Conservation (phyloP, 2,797 vertebrate species). For the Choloepus didactylus region DNA sequence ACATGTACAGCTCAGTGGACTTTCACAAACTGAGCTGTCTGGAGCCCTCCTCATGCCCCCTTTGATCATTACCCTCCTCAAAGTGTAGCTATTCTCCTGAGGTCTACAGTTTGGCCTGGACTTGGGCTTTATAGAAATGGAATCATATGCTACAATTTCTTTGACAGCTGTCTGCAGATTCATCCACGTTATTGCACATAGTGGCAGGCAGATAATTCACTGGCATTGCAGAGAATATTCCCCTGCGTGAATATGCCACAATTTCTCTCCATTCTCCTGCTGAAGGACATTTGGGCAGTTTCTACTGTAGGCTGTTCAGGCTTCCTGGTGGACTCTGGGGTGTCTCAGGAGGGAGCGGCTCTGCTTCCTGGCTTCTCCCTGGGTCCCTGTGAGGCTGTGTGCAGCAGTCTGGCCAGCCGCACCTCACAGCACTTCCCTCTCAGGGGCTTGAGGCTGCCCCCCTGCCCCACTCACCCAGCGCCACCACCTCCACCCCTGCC, state of each 20-base stretch:
- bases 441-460: background rate
- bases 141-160: background rate
- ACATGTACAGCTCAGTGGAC: background rate
- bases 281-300: background rate
- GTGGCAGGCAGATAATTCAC: background rate
- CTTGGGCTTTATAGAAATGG: background rate
- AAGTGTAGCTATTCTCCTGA: background rate
- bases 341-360: background rate
- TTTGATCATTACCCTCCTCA: background rate
- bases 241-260: too few species aligned
- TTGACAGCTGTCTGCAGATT: background rate
- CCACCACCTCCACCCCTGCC: too few species aligned
- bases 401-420: background rate
- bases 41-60: background rate
- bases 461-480: too few species aligned
- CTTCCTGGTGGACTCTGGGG: fast-evolving
- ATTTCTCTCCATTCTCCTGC: background rate
- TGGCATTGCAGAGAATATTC: background rate
- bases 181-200: background rate
- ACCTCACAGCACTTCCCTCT: background rate
- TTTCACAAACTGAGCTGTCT: background rate
- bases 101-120: background rate
- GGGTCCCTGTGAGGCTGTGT: background rate
- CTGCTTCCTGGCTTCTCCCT: background rate
- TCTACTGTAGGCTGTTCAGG: background rate